phyloP scores from a whole-genome alignment of 2,888 invertebrate species.

The Melolontha melolontha region DNA sequence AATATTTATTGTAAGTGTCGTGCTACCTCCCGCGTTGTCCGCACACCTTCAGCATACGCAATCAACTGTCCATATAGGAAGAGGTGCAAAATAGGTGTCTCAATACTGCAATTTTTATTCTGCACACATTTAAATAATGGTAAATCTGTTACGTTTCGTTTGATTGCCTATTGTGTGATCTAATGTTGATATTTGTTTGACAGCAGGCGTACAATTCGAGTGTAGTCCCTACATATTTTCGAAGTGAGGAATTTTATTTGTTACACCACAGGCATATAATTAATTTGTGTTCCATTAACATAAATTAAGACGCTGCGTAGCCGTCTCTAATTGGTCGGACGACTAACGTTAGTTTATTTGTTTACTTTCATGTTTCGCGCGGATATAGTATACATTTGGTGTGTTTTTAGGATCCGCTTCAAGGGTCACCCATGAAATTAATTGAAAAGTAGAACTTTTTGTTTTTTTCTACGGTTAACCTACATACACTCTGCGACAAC shows the following conservation, averaged over 20 bases:
- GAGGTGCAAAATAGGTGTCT: conserved; percentile 53
- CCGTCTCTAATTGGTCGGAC: conserved; percentile 13
- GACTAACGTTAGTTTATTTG: conserved; percentile 9
- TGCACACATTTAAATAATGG: conserved; percentile 56
- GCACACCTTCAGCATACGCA: conserved; percentile 49
- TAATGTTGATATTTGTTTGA: conserved; percentile 56
- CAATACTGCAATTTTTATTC: conserved; percentile 64
- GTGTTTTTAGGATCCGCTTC: background rate
- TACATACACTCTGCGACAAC: no score
- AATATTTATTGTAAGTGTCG: conserved; percentile 53
- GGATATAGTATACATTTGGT: background rate
- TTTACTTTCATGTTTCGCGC: conserved; percentile 15
- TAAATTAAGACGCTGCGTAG: conserved; percentile 31
- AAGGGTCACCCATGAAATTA: conserved; percentile 1
- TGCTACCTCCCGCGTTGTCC: conserved; percentile 57
- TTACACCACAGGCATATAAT: conserved; percentile 34
- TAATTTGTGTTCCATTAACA: conserved; percentile 43
- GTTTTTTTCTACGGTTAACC: no score
- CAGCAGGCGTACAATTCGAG: conserved; percentile 51
- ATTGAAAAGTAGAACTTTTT: no score
- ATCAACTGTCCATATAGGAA: conserved; percentile 51
- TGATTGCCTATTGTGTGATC: conserved; percentile 58
- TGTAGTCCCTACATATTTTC: conserved; percentile 41
- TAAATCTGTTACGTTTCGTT: conserved; percentile 58
- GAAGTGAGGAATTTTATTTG: conserved; percentile 40